Conservation (phyloP, 2,113 vertebrate genomes). For the Hypomesus transpacificus region DNA sequence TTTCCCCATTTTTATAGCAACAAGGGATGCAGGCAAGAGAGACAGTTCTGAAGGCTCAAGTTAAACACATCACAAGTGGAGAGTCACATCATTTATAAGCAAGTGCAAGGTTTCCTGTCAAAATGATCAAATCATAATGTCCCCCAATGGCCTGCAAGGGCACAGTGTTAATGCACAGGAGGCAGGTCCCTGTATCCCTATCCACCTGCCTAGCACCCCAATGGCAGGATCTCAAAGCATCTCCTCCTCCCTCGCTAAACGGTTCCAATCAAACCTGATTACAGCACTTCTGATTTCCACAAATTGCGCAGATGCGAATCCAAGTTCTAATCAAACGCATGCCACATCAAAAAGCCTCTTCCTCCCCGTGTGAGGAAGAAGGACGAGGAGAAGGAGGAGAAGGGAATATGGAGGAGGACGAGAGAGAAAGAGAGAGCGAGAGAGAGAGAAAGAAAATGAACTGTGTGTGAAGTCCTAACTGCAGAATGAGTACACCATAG, state of each 20-base stretch:
- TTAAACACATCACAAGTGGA: not conserved
- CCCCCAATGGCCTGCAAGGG: too few species aligned
- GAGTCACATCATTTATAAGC: not conserved
- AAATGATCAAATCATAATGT: too few species aligned
- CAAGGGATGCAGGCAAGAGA: too few species aligned
- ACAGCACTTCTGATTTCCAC: not conserved
- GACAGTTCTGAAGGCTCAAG: not conserved
- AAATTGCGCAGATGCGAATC: not conserved
- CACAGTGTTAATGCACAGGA: too few species aligned
- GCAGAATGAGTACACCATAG: not conserved
- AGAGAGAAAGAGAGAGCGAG: not conserved
- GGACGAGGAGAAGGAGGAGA: not conserved
- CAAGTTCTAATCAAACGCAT: slow-evolving; percentile 4
- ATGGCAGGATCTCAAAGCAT: not conserved
- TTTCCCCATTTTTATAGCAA: too few species aligned
- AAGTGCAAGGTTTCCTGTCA: too few species aligned
- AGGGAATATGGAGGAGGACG: not conserved
- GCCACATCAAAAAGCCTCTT: not conserved
- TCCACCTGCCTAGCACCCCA: too few species aligned
- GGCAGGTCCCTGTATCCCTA: too few species aligned
- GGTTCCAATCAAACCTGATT: slow-evolving; percentile 1
- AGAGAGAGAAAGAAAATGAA: too few species aligned
- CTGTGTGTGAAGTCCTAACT: not conserved
- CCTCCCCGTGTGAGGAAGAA: not conserved
- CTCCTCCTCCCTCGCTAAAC: not conserved